Evolutionary conservation across 2,888 invertebrate species (phyloP).

Genomic region (Microplitis manilae): DNA sequence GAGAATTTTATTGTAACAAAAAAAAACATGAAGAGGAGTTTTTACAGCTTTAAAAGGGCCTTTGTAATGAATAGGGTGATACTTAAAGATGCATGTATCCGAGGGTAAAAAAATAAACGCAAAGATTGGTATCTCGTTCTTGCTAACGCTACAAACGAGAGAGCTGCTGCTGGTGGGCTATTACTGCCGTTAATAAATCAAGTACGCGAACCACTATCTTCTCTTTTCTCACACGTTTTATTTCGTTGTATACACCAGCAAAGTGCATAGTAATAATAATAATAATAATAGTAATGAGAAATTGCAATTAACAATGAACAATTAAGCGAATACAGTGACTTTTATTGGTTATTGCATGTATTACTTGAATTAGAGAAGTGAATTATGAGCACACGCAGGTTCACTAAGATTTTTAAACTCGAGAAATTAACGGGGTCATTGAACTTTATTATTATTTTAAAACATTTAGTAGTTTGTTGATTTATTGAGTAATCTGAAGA

Average conservation of each 20-base stretch:
- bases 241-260: slow-evolving; percentile 18
- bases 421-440: not conserved
- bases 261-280: not conserved
- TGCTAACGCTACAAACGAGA: slow-evolving; percentile 44
- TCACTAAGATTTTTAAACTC: slow-evolving; percentile 4
- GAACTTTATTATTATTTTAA: not conserved
- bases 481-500: no score
- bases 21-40: not conserved
- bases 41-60: slow-evolving; percentile 5
- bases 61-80: slow-evolving; percentile 8
- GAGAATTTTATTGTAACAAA: not conserved
- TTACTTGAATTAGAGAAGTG: slow-evolving; percentile 21
- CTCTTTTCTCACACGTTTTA: slow-evolving; percentile 35
- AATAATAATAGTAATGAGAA: slow-evolving; percentile 5
- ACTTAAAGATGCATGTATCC: slow-evolving; percentile 10
- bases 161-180: slow-evolving; percentile 50
- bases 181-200: slow-evolving; percentile 65
- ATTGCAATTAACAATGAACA: slow-evolving; percentile 32
- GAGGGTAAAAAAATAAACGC: slow-evolving; percentile 4
- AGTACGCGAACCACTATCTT: slow-evolving; percentile 44
- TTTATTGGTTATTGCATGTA: slow-evolving; percentile 49
- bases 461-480: not conserved
- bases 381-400: slow-evolving; percentile 39
- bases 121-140: slow-evolving; percentile 40
- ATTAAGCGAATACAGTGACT: slow-evolving; percentile 50